These are phyloP conservation scores for Haliclona indistincta DNA, from an alignment of 37 sponge, comb jelly and placozoan species.

Conservation along the genomic window DNA sequence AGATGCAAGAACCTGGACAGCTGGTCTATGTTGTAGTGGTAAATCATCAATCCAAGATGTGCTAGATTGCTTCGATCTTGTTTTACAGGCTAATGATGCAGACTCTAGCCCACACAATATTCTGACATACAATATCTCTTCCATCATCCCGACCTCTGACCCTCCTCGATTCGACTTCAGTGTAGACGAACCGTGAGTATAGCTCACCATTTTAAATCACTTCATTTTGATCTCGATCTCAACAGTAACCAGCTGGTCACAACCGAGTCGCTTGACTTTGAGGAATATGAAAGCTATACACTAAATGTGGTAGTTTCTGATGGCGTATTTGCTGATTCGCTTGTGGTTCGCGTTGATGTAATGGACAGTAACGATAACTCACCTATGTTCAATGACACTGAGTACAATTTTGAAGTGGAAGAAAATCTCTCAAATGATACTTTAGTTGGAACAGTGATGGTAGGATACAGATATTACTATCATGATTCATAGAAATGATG, in stretches of 20 bases:
- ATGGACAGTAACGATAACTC: conserved; percentile 37
- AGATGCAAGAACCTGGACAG: neutral
- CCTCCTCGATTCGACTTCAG: neutral
- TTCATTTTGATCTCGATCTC: neutral
- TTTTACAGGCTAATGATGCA: conserved; percentile 6
- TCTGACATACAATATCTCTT: neutral
- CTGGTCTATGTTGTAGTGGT: conserved; percentile 1
- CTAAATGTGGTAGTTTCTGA: neutral
- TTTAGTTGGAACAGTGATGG: neutral
- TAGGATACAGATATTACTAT: neutral
- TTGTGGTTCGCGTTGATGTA: conserved; percentile 26
- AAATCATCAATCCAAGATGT: neutral
- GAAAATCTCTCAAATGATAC: conserved; percentile 27
- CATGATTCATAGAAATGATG: neutral
- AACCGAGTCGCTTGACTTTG: neutral
- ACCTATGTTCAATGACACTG: conserved; percentile 19
- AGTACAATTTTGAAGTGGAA: conserved; percentile 7
- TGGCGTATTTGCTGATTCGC: neutral
- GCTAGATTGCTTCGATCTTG: neutral
- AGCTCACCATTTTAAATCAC: neutral
- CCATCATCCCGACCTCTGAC: neutral
- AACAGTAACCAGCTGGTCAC: conserved; percentile 1
- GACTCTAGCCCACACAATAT: neutral
- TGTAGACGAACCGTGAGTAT: neutral
- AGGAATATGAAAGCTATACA: neutral